Conservation (phyloP, 2,797 vertebrate genomes). For the Hippoglossus hippoglossus region DNA sequence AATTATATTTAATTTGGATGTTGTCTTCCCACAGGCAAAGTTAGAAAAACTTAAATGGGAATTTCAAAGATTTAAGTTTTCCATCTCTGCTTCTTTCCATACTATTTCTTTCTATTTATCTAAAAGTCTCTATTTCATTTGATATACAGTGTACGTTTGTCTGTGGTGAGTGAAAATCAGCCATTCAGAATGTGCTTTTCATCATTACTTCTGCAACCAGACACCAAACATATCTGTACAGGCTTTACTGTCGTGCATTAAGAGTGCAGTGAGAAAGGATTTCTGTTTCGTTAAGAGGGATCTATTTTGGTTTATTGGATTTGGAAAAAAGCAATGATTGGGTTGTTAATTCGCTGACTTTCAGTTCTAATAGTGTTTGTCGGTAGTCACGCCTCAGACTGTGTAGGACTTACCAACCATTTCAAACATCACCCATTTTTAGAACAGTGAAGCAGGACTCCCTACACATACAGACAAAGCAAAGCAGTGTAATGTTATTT, state of each 20-base stretch:
- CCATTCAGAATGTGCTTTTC: not conserved
- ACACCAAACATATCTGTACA: not conserved
- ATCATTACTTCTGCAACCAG: not conserved
- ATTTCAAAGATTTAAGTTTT: no score
- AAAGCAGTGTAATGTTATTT: not conserved
- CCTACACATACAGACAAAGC: not conserved
- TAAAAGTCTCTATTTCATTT: no score
- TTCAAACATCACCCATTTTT: not conserved
- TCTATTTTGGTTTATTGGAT: not conserved
- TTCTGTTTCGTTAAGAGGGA: no score
- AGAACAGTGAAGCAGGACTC: not conserved
- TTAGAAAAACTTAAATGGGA: no score
- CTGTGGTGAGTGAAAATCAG: not conserved
- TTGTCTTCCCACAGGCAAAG: not conserved
- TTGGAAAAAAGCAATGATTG: constrained; percentile 7
- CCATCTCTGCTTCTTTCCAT: no score
- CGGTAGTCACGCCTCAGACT: not conserved
- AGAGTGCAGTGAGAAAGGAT: not conserved
- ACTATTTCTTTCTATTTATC: no score
- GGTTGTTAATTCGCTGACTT: not conserved
- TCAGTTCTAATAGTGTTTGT: not conserved
- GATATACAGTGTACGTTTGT: no score
- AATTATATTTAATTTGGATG: not conserved
- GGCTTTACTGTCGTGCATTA: not conserved
- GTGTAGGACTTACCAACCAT: not conserved